Evolutionary conservation across 2,888 invertebrate species (phyloP).

Genomic region (Andricus curvator): DNA sequence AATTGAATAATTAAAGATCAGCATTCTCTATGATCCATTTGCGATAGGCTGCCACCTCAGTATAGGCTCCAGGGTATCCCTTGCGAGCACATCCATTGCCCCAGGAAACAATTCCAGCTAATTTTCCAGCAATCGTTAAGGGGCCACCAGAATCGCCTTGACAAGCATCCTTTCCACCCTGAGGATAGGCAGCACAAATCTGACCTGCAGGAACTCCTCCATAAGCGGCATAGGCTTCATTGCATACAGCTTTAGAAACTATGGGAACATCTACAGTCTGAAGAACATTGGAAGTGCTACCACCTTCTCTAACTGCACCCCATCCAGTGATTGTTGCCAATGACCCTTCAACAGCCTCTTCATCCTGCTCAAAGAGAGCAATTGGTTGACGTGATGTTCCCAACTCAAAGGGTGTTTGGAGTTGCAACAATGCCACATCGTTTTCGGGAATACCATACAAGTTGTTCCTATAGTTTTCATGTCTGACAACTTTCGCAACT

Average conservation of each 20-base stretch:
- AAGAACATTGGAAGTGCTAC: constrained; percentile 64
- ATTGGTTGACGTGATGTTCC: constrained; percentile 78
- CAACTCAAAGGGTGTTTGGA: constrained; percentile 78
- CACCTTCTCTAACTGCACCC: constrained; percentile 61
- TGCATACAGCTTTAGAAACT: constrained; percentile 79
- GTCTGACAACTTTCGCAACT: constrained; percentile 78
- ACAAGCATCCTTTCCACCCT: constrained; percentile 79
- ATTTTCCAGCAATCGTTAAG: constrained; percentile 74
- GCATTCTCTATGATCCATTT: constrained; percentile 54
- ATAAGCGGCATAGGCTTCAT: constrained; percentile 76
- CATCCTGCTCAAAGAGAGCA: constrained; percentile 75
- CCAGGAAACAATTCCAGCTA: constrained; percentile 80
- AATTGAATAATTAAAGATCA: constrained; percentile 40
- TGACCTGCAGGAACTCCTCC: constrained; percentile 69
- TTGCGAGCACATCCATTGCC: constrained; percentile 80
- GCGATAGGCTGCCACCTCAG: constrained; percentile 79
- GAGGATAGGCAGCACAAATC: constrained; percentile 81
- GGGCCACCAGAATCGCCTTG: constrained; percentile 81
- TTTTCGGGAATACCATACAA: constrained; percentile 62
- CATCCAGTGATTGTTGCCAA: constrained; percentile 63
- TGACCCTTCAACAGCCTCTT: constrained; percentile 57
- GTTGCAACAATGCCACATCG: constrained; percentile 81
- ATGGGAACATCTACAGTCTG: constrained; percentile 81
- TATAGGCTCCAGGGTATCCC: constrained; percentile 76
- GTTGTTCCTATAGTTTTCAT: constrained; percentile 79